Evolutionary conservation across 2,888 invertebrate genomes (phyloP).

Genomic region (Carcina quercana): DNA sequence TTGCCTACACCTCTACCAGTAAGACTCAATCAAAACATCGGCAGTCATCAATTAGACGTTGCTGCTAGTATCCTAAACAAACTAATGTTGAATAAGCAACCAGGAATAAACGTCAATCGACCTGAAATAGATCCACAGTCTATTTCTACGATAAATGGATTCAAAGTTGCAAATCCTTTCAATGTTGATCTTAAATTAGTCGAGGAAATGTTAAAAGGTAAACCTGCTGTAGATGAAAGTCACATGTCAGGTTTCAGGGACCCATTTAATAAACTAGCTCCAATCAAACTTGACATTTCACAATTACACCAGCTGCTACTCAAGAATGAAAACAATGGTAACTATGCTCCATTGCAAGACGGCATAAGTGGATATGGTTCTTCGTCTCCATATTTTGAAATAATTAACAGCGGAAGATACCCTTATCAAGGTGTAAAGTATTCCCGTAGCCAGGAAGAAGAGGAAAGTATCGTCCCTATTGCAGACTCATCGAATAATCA

Average conservation of each 20-base stretch:
- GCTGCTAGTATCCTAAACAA: conserved; percentile 49
- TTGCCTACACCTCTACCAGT: conserved; percentile 49
- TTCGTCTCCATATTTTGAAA: conserved; percentile 48
- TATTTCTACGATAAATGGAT: conserved; percentile 52
- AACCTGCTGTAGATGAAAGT: conserved; percentile 45
- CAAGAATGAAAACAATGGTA: conserved; percentile 47
- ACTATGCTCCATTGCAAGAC: conserved; percentile 33
- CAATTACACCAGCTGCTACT: conserved; percentile 49
- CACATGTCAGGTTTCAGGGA: conserved; percentile 46
- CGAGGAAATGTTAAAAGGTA: conserved; percentile 64
- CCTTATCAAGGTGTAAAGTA: conserved; percentile 63
- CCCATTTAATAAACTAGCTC: conserved; percentile 40
- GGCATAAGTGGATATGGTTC: conserved; percentile 36
- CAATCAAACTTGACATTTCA: conserved; percentile 49
- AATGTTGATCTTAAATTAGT: conserved; percentile 66
- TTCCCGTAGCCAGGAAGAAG: conserved; percentile 66
- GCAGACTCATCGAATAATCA: conserved; percentile 56
- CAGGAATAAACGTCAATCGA: conserved; percentile 31
- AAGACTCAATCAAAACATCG: conserved; percentile 61
- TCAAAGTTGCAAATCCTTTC: conserved; percentile 68
- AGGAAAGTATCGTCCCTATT: conserved; percentile 56
- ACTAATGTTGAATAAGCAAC: conserved; percentile 45
- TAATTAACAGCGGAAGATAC: conserved; percentile 44
- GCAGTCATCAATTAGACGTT: conserved; percentile 58
- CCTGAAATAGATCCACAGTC: conserved; percentile 48